Base-by-base conservation (phyloP, 2,797 vertebrate species). In the Orestias chungarensis region DNA sequence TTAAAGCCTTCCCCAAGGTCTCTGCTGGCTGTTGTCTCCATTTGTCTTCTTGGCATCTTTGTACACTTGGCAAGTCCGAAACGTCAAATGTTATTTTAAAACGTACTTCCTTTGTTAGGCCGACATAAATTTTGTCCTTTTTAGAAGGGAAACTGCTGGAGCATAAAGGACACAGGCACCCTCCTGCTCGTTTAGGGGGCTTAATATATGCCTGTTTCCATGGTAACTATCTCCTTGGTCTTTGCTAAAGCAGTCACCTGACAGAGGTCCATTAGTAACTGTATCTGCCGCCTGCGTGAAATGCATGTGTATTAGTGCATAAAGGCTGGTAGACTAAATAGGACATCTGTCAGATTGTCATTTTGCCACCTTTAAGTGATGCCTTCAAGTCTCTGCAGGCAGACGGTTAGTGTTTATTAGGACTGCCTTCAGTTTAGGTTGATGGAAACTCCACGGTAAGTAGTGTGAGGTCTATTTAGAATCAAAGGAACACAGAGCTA, bases 201-300 rank as follows among this genome's bases (percentile, higher is more conserved):
- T 95, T 93, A 94, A 95, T 93, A 94, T 95, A 95, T 95, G 92
- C 88, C 86, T 85, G 96, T 97, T 95, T 93, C 97, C 93, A 96
- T 96, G 94, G 96, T 87, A 94, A 97, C 96, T 95, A 97, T 97
- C 96, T 97, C 81, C 89, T 84, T 88, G 92, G 91, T 87, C 94
- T 82, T 79, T 92, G 91, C 90, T 82, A 86, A 94, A 94, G 91
- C 95, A 96, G 95, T 96, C 95, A 95, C 91, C 93, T 68, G 87
- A 49, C 89, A 88, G 90, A 94, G 94, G 94, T 96, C 96, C 96
- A 96, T 98, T 97, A 96, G 96, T 95, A 95, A 95, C 93, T 89
- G 81, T 89, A 84, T 85, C 82, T 87, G 87, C 80, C 78, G 78
- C 77, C 82, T 78, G 80, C 82, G 71, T 72, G 79, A 88, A 85